These are phyloP conservation scores for Cylloceria caligata DNA, from an alignment of 2,888 invertebrate species.

Conservation along the genomic window DNA sequence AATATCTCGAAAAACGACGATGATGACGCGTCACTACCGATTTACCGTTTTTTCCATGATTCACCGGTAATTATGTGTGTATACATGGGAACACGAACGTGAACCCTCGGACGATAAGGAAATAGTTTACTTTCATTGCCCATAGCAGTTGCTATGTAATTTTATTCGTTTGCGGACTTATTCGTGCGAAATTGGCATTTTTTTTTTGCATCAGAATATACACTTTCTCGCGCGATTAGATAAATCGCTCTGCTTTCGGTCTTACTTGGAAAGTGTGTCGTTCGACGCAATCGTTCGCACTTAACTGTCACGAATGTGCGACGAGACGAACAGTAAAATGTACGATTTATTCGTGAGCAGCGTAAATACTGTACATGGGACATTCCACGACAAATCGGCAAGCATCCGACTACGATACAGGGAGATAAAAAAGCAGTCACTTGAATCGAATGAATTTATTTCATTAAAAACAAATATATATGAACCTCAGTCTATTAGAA, in stretches of 20 bases:
- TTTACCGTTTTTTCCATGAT: conserved; percentile 44
- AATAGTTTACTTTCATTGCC: conserved; percentile 38
- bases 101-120: conserved; percentile 35
- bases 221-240: conserved; percentile 30
- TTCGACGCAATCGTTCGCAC: not conserved
- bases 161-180: conserved; percentile 24
- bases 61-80: conserved; percentile 32
- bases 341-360: not conserved
- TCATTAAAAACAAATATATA: too few relatives aligned
- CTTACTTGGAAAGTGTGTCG: conserved; percentile 4
- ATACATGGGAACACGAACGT: conserved; percentile 22
- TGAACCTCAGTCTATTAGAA: too few relatives aligned
- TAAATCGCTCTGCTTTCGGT: conserved; percentile 17
- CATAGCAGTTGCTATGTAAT: conserved; percentile 12
- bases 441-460: too few relatives aligned
- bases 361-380: not conserved
- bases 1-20: conserved; percentile 15
- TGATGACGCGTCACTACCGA: not conserved
- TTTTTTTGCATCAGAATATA: not conserved
- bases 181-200: conserved; percentile 25
- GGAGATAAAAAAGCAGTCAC: too few relatives aligned
- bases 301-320: conserved; percentile 38
- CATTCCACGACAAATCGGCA: not conserved
- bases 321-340: not conserved
- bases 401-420: not conserved